These are phyloP conservation scores for Oncorhynchus tshawytscha DNA, from an alignment of 2,113 vertebrate genomes.

Conservation along the genomic window DNA sequence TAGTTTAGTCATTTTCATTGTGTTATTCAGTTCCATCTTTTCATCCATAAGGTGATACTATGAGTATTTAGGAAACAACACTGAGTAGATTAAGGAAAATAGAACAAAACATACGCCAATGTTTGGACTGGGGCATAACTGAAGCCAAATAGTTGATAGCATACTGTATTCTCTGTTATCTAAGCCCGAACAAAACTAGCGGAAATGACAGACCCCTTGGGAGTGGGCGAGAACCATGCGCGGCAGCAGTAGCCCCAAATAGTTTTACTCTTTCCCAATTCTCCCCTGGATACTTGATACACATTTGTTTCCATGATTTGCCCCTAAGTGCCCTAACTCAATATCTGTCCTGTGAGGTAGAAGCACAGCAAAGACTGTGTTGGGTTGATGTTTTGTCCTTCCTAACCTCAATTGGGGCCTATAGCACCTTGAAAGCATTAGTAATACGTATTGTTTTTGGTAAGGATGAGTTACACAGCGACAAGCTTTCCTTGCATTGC, in stretches of 20 bases:
- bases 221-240: not conserved
- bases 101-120: constrained; percentile 21
- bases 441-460: not conserved
- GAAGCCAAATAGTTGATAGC: not conserved
- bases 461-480: constrained; percentile 1
- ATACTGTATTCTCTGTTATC: constrained; percentile 1
- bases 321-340: not conserved
- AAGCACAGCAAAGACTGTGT: not conserved
- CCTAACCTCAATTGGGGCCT: not conserved
- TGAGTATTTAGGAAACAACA: not conserved
- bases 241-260: not conserved
- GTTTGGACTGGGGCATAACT: constrained; percentile 26
- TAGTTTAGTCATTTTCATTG: no score
- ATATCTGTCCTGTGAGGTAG: not conserved
- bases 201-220: constrained; percentile 11
- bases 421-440: not conserved
- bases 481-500: not conserved
- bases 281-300: not conserved
- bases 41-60: no score
- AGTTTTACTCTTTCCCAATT: not conserved
- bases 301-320: not conserved
- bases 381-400: not conserved
- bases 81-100: constrained; percentile 15
- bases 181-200: constrained; percentile 12
- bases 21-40: no score